Evolutionary conservation across 2,797 vertebrate species (phyloP), one percentile per base, ranked within the genome.

Genomic region (Falco peregrinus): DNA sequence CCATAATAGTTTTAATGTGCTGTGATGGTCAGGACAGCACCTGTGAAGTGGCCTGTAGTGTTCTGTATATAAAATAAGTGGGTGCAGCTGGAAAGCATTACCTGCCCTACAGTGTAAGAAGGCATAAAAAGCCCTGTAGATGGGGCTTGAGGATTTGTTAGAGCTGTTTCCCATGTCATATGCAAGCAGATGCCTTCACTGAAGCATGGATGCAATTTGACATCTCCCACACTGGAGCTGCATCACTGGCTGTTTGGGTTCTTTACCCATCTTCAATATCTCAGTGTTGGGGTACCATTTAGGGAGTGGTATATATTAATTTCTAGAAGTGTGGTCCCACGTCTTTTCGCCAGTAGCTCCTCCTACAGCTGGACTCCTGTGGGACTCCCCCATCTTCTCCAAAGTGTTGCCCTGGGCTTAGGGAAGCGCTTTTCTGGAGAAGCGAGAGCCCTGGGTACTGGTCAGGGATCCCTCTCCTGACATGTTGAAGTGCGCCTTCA

Each of bases 71-170:
- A 13, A 79, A 80, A 45, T 16, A n/a, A 29, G n/a, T 33, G 57
- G 11, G 28, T 35, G 61, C 51, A 70, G 43, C 64, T 85, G 68
- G 54, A 53, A 83, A 61, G n/a, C 26, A 4, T 9, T 69, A 29
- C 10, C 48, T 35, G 35, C 10, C 63, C 28, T 51, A 0, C 51
- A 25, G 5, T 1, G 13, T 70, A 84, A 77, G 8, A 71, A 84
- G 35, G 67, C 20, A 2, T 21, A 22, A 39, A 45, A 71, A 91
- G 71, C 60, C 78, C 84, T 83, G 56, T 67, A 70, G 84, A 7
- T 82, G 89, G 84, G 65, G 86, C 84, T 84, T 92, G 89, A 89
- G 75, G 77, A 53, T 48, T 84, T 71, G 35, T 75, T 54, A 35
- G 37, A 76, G 13, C 10, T 1, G 1, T 65, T 77, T 51, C 29